Evolutionary conservation across 1,140 invertebrate genomes (phyloP).

Genomic region (Euwallacea similis): DNA sequence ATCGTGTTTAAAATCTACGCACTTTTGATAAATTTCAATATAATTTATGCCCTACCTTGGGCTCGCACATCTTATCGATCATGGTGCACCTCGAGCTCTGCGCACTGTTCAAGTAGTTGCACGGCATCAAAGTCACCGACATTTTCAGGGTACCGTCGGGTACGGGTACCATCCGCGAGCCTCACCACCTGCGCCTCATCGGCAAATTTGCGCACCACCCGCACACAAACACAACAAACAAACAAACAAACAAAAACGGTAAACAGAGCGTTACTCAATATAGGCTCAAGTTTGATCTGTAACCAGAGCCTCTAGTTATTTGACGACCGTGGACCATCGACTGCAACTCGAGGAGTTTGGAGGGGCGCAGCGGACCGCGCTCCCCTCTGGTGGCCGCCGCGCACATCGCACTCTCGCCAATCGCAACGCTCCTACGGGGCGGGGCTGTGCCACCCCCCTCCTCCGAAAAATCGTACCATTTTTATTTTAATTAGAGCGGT

Average conservation of each 20-base stretch:
- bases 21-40: too few species aligned
- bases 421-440: not conserved
- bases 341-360: conserved; percentile 19
- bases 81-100: conserved; percentile 57
- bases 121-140: conserved; percentile 60
- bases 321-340: conserved; percentile 30
- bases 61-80: conserved; percentile 62
- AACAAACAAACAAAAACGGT: conserved; percentile 5
- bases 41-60: conserved; percentile 54
- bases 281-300: conserved; percentile 25
- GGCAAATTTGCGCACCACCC: not conserved
- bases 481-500: not conserved
- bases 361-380: conserved; percentile 9
- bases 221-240: conserved; percentile 8
- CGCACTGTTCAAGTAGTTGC: conserved; percentile 56
- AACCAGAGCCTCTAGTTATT: conserved; percentile 28
- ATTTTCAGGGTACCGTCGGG: conserved; percentile 44
- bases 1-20: too few species aligned
- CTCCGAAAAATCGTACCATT: too few species aligned
- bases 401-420: conserved; percentile 21
- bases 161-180: not conserved
- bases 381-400: conserved; percentile 16
- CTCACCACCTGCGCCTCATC: not conserved
- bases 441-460: not conserved
- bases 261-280: not conserved